These are phyloP conservation scores for Palaemon carinicauda DNA, from an alignment of 1,140 invertebrate species.

Conservation along the genomic window DNA sequence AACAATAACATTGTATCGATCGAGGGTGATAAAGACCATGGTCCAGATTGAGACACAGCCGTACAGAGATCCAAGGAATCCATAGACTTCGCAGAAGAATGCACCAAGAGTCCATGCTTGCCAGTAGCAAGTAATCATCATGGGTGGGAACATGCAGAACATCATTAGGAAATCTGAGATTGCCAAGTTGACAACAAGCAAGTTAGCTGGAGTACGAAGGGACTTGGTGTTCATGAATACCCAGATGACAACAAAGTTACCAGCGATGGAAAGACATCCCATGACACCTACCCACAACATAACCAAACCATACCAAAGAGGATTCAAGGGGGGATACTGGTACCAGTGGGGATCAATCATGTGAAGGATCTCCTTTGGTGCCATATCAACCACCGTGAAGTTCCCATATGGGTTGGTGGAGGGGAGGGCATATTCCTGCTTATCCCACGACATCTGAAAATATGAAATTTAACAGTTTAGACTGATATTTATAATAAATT, in stretches of 20 bases:
- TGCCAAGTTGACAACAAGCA: neutral
- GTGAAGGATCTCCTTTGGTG: neutral
- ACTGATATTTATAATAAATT: no score
- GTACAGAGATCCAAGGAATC: neutral
- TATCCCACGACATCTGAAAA: no score
- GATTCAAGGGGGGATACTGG: neutral
- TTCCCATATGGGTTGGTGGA: neutral
- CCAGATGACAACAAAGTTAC: neutral
- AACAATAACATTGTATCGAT: neutral
- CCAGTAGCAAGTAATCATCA: neutral
- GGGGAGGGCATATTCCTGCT: no score
- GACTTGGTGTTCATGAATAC: neutral
- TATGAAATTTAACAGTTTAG: no score
- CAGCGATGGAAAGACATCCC: neutral
- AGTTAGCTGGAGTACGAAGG: neutral
- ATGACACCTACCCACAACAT: neutral
- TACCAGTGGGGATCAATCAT: neutral
- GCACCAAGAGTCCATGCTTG: neutral
- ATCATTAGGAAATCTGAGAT: neutral
- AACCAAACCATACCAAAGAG: neutral
- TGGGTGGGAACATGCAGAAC: neutral
- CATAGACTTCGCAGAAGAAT: neutral
- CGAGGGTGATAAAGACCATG: neutral
- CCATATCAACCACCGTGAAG: neutral
- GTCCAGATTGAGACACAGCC: neutral